These are phyloP conservation scores for Peromyscus polionotus DNA, from an alignment of 2,113 vertebrate genomes.

Conservation along the genomic window DNA sequence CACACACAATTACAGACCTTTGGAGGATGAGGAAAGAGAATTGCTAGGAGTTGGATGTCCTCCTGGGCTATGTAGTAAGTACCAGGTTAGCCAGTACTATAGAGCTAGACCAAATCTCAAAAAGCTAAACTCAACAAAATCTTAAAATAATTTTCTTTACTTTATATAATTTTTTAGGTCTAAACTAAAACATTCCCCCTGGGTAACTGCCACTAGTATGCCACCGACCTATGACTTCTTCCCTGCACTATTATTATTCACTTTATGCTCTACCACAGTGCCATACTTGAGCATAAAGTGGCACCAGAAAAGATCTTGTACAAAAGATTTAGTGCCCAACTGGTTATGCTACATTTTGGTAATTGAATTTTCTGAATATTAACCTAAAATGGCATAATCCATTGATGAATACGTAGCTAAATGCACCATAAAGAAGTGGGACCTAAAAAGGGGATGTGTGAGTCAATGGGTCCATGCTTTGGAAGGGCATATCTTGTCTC, in stretches of 20 bases:
- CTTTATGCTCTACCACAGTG: neutral
- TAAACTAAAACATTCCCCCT: neutral
- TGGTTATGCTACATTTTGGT: rapidly evolving
- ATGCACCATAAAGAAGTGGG: too few species aligned
- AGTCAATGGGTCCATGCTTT: neutral
- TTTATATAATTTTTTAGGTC: neutral
- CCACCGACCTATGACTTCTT: neutral
- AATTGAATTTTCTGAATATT: neutral
- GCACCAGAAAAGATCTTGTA: neutral
- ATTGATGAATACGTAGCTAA: neutral
- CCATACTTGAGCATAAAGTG: neutral
- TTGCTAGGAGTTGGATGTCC: neutral
- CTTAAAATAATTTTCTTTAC: neutral
- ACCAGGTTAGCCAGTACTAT: neutral
- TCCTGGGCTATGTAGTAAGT: neutral
- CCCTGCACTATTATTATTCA: neutral
- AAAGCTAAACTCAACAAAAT: neutral
- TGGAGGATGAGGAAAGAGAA: neutral
- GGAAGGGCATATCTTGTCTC: neutral
- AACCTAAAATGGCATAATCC: neutral
- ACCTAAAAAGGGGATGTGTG: too few species aligned
- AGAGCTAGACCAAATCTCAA: neutral
- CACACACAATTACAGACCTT: too few species aligned
- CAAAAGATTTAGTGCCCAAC: neutral
- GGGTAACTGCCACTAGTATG: neutral